Conservation (phyloP, 2,797 vertebrate species). For the Microhierax caerulescens region DNA sequence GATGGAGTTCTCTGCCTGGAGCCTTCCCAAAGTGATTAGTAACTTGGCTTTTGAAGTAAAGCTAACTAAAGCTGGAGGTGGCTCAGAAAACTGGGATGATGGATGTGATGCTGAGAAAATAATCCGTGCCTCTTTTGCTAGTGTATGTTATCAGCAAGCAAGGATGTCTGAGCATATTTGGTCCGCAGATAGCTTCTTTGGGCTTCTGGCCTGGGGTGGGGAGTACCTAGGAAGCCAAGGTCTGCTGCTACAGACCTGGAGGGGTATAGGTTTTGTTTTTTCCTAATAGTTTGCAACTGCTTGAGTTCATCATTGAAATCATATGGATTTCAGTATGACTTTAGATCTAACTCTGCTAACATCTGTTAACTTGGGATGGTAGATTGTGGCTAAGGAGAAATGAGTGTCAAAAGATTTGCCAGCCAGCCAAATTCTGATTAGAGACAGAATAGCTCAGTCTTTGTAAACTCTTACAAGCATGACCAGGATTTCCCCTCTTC, state of each 20-base stretch:
- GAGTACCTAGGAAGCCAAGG: not conserved
- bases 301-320: not conserved
- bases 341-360: not conserved
- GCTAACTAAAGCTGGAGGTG: not conserved
- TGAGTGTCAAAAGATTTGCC: not conserved
- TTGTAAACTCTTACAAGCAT: not conserved
- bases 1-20: not conserved
- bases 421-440: not conserved
- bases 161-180: not conserved
- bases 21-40: not conserved
- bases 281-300: not conserved
- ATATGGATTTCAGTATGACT: not conserved
- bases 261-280: not conserved
- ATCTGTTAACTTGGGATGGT: not conserved
- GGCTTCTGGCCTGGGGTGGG: not conserved
- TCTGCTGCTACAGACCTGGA: not conserved
- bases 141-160: not conserved
- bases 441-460: not conserved
- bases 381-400: not conserved
- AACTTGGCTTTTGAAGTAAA: not conserved
- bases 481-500: not conserved
- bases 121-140: not conserved
- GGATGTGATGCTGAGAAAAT: not conserved
- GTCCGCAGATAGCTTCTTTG: not conserved
- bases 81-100: not conserved